A percentile compares a stretch with the other conserved stretches of the same genome.
Evolutionary conservation across 2,113 vertebrate species (phyloP).

Genomic region (Ptyas mucosa): DNA sequence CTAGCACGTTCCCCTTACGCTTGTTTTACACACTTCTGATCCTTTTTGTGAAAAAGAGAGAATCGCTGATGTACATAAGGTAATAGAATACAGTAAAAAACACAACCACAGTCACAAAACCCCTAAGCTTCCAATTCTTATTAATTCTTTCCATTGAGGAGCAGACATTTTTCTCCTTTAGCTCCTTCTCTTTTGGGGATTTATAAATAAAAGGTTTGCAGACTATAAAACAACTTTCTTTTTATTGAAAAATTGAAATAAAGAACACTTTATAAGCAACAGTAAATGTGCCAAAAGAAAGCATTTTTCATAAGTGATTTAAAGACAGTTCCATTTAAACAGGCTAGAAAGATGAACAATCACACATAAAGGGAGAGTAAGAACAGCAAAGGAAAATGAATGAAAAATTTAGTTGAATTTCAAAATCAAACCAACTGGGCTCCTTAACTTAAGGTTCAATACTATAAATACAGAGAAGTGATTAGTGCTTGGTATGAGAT

Average conservation of each 20-base stretch:
- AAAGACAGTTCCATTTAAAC: constrained; percentile 46
- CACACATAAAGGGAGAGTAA: constrained; percentile 67
- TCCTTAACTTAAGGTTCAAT: neutral
- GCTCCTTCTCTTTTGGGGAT: constrained; percentile 8
- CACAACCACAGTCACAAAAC: neutral
- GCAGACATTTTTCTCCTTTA: constrained; percentile 1
- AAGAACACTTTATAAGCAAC: neutral
- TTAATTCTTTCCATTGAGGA: neutral
- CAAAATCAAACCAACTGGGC: neutral
- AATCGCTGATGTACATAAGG: neutral
- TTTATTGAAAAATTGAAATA: constrained; percentile 3
- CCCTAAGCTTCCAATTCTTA: neutral
- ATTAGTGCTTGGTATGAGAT: neutral
- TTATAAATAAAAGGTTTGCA: neutral
- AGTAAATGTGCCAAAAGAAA: neutral
- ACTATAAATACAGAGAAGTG: neutral
- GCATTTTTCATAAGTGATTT: neutral
- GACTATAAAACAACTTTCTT: neutral
- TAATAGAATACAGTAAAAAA: neutral
- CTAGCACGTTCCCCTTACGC: neutral
- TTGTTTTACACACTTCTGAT: constrained; percentile 4
- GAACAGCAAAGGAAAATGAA: constrained; percentile 12
- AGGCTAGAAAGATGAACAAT: constrained; percentile 52
- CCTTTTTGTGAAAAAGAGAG: neutral
- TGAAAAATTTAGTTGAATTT: neutral